Base-by-base conservation (phyloP, 2,113 vertebrate genomes). In the Xenus cinereus region DNA sequence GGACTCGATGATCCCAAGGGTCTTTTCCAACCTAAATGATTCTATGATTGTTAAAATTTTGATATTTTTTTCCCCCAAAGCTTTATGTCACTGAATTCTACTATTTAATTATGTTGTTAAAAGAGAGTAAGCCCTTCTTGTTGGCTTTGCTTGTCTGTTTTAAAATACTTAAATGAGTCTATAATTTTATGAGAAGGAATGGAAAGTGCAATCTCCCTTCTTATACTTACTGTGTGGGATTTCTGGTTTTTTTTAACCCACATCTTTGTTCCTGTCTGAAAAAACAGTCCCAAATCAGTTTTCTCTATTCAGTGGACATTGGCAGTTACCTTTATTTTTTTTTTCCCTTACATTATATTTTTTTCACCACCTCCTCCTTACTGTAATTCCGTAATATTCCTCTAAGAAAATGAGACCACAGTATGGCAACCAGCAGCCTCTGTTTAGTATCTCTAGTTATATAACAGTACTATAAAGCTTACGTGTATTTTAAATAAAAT, bases 381-480 rank as follows among this genome's bases (percentile, higher is more conserved):
- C 43, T 76, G 39, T 63, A 75, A 43, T 80, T 74, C 46, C 1
- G 0, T 33, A 50, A 62, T 78, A 67, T 35, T 89, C 30, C 43
- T 91, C 68, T 69, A 71, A 39, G 67, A 69, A 78, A 75, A 45
- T 0, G 0, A 80, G 76, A 41, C 22, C 1, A 0, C 1, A 0
- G 3, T 85, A 26, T 75, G 32, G 32, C 59, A 94, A 33, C 30
- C 15, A 84, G 59, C 45, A 64, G 18, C 57, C 68, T 32, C 51
- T 60, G 14, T 75, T 93, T 59, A 75, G 66, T 90, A 43, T 68
- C 32, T 79, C 64, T 37, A 51, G 12, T 92, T 95, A 66, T 26
- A 10, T 89, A 86, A 83, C 15, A 60, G 67, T 76, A 54, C 62
- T 85, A 45, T 72, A 85, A 88, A 85, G 21, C 39, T 68, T 76